Evolutionary conservation across 1,140 invertebrate species (phyloP).

Genomic region (Drosophila simulans): DNA sequence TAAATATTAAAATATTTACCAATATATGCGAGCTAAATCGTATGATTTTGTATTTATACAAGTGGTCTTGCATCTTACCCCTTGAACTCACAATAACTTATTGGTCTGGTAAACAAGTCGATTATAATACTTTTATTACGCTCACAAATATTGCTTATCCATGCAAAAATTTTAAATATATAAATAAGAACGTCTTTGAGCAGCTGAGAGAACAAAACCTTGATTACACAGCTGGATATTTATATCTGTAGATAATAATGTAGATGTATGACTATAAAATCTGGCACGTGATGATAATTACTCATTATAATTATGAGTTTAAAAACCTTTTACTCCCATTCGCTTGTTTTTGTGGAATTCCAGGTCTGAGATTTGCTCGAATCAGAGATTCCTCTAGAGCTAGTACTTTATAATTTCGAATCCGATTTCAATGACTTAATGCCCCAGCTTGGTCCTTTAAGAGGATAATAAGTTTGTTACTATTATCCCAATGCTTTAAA

Average conservation of each 20-base stretch:
- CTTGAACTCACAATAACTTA: background rate
- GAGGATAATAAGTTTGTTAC: constrained; percentile 13
- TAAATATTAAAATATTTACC: too few relatives aligned
- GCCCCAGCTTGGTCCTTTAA: background rate
- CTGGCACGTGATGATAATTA: too few relatives aligned
- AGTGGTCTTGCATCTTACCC: background rate
- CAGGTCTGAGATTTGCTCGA: too few relatives aligned
- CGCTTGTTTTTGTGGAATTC: background rate
- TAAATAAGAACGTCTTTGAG: background rate
- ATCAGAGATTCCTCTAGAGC: constrained; percentile 3
- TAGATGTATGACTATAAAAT: constrained; percentile 2
- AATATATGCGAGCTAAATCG: background rate
- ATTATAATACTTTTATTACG: background rate
- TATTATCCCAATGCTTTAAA: constrained; percentile 7
- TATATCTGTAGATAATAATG: background rate
- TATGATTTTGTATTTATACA: background rate
- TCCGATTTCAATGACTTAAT: background rate
- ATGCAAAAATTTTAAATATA: background rate
- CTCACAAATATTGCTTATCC: background rate
- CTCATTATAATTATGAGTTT: constrained; percentile 5
- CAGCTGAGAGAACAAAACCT: constrained; percentile 13
- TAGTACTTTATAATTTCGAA: constrained; percentile 2
- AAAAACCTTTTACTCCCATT: background rate
- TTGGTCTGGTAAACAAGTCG: background rate
- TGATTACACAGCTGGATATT: background rate